Base-by-base conservation (phyloP, 2,797 vertebrate genomes). In the Atherinosoma microstoma region DNA sequence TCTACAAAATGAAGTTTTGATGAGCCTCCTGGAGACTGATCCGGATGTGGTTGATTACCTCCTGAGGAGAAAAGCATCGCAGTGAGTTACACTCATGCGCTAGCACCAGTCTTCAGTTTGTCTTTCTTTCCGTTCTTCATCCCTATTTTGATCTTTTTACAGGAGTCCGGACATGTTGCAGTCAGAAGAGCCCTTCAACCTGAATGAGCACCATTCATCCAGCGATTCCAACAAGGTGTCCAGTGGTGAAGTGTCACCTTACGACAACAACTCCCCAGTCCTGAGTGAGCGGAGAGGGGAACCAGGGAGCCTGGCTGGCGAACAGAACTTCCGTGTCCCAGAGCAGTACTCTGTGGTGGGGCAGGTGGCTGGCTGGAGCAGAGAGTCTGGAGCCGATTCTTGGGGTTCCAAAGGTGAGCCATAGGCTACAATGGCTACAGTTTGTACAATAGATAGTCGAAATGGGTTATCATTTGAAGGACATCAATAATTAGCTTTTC, bases 31-130 rank as follows among this genome's bases (percentile, higher is more conserved):
- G 83, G 97, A 99, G 91, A 98, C 96, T 0, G 97, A 99, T 74
- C 96, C 97, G 2, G 97, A 98, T 35, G 97, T 99, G 36, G 97
- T 99, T 51, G 97, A 98, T 93, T 98, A 98, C 87, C 94, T 99
- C 76, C 91, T 99, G 83, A 92, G 97, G 84, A 96, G 97, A 75
- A 98, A 98, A 93, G 97, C 97, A 59, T 98, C 97, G 20, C 97
- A 97, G 87, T 97, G 94, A 94, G 92, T 89, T 9, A 0, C 18
- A 42, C 24, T 10, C 3, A 18, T 8, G 3, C 6, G 6, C 16
- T 0, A 20, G 4, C 35, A n/a, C 24, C 1, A 2, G n/a, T 66
- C 3, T 16, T 3, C 0, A 1, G 2, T 51, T 16, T 54, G 15
- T 11, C 8, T 4, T 6, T 34, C 16, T 15, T 15, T 4, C 3